These are phyloP conservation scores for Poecilobothrus nobilitatus DNA, from an alignment of 2,888 invertebrate species.

Conservation along the genomic window DNA sequence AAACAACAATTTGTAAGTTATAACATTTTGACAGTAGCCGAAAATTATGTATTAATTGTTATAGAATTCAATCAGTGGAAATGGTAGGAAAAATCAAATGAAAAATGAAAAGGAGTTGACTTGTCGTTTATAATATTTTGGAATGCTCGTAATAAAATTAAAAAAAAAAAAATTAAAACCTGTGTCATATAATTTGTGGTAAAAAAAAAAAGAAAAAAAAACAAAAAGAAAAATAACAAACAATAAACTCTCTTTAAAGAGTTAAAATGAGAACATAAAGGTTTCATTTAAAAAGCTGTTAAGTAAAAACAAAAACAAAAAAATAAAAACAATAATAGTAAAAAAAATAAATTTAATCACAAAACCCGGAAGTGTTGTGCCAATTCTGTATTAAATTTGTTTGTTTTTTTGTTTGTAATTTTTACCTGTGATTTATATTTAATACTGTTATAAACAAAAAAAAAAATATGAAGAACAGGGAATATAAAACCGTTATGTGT, in stretches of 20 bases:
- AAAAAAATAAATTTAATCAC: background rate
- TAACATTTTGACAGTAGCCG: no score
- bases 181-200: background rate
- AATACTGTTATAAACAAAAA: background rate
- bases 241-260: background rate
- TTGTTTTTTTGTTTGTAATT: background rate
- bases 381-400: background rate
- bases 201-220: background rate
- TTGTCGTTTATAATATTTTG: no score
- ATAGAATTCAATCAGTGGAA: no score
- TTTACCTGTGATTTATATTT: background rate
- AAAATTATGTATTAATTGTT: no score
- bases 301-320: background rate
- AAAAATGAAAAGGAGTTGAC: no score
- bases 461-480: background rate
- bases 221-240: background rate
- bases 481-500: background rate
- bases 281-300: background rate
- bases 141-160: no score
- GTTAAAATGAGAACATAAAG: background rate
- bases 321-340: background rate
- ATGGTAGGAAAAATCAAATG: no score
- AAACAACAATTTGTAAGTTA: no score
- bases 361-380: slow-evolving; percentile 6
- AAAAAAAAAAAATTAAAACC: background rate